A percentile compares a stretch with the other conserved stretches of the same genome.
Evolutionary conservation across 2,888 invertebrate species (phyloP).

Genomic region (Synanthedon andrenaeformis): DNA sequence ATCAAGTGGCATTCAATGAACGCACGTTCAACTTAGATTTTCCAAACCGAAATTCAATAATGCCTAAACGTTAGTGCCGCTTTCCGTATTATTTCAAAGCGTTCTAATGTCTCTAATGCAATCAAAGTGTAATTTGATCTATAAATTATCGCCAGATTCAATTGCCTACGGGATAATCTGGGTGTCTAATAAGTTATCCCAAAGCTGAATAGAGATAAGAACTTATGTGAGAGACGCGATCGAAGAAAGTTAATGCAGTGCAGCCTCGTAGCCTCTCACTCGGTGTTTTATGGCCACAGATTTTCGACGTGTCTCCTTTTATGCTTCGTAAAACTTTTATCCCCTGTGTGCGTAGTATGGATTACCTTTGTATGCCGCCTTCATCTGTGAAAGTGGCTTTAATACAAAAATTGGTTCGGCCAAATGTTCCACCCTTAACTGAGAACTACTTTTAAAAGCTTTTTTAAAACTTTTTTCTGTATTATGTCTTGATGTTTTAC

Average conservation of each 20-base stretch:
- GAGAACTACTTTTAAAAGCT: too few relatives aligned
- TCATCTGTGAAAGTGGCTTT: neutral
- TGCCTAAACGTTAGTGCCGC: neutral
- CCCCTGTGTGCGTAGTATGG: slow-evolving; percentile 5
- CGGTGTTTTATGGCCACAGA: slow-evolving; percentile 43
- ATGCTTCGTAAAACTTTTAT: slow-evolving; percentile 53
- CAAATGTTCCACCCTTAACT: too few relatives aligned
- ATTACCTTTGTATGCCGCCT: neutral
- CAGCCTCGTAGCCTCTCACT: slow-evolving; percentile 3
- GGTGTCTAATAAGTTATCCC: neutral
- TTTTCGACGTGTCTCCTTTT: slow-evolving; percentile 49
- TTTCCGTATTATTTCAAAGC: neutral
- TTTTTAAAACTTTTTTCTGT: too few relatives aligned
- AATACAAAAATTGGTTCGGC: too few relatives aligned
- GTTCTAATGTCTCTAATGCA: neutral
- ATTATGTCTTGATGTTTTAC: too few relatives aligned
- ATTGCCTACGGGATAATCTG: neutral
- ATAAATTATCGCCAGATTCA: neutral
- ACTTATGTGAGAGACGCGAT: neutral
- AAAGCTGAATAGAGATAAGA: neutral
- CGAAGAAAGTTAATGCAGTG: neutral
- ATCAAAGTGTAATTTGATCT: neutral
- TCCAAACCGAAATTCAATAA: slow-evolving; percentile 48
- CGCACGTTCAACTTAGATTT: slow-evolving; percentile 53
- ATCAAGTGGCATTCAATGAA: slow-evolving; percentile 57